Evolutionary conservation across 1,140 invertebrate species (phyloP).

Genomic region (Akabosia matsudoensis): DNA sequence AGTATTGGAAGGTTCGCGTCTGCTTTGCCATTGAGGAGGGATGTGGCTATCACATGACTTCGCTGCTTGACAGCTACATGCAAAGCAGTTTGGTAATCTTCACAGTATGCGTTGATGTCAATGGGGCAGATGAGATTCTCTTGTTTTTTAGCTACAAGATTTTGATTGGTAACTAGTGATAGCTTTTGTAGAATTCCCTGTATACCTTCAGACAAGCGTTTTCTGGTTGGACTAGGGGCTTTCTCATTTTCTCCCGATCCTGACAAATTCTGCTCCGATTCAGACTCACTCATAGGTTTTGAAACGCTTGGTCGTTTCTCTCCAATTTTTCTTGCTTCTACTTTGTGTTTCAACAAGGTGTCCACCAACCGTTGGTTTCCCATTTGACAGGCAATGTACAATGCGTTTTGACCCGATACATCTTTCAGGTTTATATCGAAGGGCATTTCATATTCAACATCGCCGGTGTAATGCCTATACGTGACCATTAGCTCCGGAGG

Average conservation of each 20-base stretch:
- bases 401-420: slow-evolving; percentile 79
- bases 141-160: slow-evolving; percentile 44
- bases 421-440: slow-evolving; percentile 89
- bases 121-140: slow-evolving; percentile 65
- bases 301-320: slow-evolving; percentile 34
- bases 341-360: slow-evolving; percentile 68
- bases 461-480: slow-evolving; percentile 57
- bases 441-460: slow-evolving; percentile 70
- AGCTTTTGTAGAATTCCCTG: slow-evolving; percentile 80
- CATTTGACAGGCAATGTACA: slow-evolving; percentile 81
- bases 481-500: slow-evolving; percentile 66
- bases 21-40: slow-evolving; percentile 65
- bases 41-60: slow-evolving; percentile 68
- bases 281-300: slow-evolving; percentile 35
- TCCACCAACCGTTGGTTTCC: slow-evolving; percentile 79
- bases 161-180: slow-evolving; percentile 43
- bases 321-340: slow-evolving; percentile 63
- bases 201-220: slow-evolving; percentile 77
- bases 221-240: slow-evolving; percentile 60
- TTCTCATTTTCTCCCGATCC: slow-evolving; percentile 16
- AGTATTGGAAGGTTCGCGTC: slow-evolving; percentile 54
- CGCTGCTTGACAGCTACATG: slow-evolving; percentile 73
- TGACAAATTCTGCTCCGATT: slow-evolving; percentile 26
- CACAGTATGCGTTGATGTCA: slow-evolving; percentile 71
- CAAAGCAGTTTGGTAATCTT: slow-evolving; percentile 70